Evolutionary conservation across 2,113 vertebrate genomes (phyloP).

Genomic region (Erpornis zantholeuca): DNA sequence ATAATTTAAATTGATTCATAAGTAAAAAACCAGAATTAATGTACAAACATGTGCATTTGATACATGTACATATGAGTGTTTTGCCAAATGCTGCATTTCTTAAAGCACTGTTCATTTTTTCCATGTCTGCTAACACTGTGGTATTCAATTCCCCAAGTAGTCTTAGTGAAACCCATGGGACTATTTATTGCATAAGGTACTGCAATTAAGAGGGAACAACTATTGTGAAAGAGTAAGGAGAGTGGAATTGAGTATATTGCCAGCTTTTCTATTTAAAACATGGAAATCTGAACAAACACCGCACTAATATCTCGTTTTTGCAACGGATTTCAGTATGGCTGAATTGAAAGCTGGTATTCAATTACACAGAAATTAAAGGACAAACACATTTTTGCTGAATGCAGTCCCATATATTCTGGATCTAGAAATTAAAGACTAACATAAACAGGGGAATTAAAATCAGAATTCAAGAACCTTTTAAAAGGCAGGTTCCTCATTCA

Average conservation of each 20-base stretch:
- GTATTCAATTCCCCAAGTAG: not conserved
- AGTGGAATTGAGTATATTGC: not conserved
- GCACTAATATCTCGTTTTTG: not conserved
- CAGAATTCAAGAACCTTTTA: not conserved
- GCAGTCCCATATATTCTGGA: not conserved
- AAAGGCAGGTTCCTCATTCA: not conserved
- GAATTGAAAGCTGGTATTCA: not conserved
- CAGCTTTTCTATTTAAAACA: not conserved
- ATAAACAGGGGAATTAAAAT: not conserved
- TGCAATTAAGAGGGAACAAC: not conserved
- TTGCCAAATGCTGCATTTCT: not conserved
- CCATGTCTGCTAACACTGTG: not conserved
- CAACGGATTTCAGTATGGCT: not conserved
- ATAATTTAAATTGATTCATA: not conserved
- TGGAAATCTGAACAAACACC: not conserved
- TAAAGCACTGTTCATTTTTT: not conserved
- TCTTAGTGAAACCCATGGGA: not conserved
- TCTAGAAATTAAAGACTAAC: not conserved
- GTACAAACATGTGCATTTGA: too few relatives aligned
- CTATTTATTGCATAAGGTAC: not conserved
- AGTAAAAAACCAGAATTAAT: not conserved
- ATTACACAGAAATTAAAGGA: not conserved
- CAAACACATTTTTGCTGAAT: not conserved
- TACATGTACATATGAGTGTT: not conserved
- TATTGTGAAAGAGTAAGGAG: not conserved